These are phyloP conservation scores for Psittacus erithacus DNA, from an alignment of 2,113 vertebrate genomes.

Conservation along the genomic window DNA sequence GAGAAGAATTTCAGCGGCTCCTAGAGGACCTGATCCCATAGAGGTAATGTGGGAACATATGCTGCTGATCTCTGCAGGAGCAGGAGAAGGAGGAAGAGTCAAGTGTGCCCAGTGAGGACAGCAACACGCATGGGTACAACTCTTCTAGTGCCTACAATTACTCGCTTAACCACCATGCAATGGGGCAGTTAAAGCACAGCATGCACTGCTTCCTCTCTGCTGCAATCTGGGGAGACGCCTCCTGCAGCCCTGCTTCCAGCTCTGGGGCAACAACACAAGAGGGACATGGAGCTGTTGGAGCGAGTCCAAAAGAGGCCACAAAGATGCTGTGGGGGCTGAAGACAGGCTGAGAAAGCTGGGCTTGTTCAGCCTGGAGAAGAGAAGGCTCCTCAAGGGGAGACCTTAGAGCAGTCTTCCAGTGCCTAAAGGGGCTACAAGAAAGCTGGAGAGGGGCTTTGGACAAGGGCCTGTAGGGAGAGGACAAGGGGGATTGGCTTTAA, in stretches of 20 bases:
- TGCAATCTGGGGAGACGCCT: background rate
- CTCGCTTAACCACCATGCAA: too few relatives aligned
- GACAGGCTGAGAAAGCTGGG: background rate
- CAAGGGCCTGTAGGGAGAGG: background rate
- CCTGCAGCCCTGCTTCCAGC: background rate
- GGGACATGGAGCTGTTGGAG: background rate
- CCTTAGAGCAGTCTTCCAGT: background rate
- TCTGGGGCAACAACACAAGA: background rate
- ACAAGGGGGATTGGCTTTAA: background rate
- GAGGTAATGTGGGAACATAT: background rate
- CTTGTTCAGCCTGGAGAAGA: background rate
- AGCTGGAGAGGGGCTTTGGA: background rate
- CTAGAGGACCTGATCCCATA: rapidly evolving
- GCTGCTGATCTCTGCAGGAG: background rate
- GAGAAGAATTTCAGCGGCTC: background rate
- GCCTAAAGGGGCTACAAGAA: background rate
- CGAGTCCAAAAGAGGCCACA: background rate
- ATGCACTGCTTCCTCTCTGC: rapidly evolving
- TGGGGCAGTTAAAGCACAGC: rapidly evolving
- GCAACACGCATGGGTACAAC: rapidly evolving
- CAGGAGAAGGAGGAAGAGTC: background rate
- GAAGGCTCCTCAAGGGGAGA: background rate
- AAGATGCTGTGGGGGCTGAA: background rate
- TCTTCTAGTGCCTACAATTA: background rate
- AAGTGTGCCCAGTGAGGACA: rapidly evolving